These are phyloP conservation scores for Tetrao urogallus DNA, from an alignment of 2,113 vertebrate species.

Conservation along the genomic window DNA sequence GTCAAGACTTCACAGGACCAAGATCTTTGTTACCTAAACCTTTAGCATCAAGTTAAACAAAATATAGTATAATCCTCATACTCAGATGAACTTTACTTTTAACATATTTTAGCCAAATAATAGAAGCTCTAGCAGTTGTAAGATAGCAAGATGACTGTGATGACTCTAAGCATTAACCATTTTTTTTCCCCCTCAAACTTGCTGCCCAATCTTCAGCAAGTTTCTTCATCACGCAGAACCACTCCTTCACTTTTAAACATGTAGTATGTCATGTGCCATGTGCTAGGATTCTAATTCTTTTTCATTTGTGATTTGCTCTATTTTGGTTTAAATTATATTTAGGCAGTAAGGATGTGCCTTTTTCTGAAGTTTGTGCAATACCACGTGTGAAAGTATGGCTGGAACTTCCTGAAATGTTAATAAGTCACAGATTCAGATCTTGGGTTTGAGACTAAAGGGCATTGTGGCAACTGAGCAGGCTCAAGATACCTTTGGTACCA, in stretches of 20 bases:
- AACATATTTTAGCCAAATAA: neutral
- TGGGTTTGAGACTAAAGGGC: neutral
- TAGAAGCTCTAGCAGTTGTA: neutral
- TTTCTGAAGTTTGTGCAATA: neutral
- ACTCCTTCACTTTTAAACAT: neutral
- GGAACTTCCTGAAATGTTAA: neutral
- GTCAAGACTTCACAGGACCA: neutral
- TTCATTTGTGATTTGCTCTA: neutral
- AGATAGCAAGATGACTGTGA: neutral
- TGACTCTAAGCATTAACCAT: fast-evolving
- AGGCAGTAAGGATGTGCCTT: neutral
- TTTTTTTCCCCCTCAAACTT: neutral
- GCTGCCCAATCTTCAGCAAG: neutral
- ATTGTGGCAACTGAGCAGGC: neutral
- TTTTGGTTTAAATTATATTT: neutral
- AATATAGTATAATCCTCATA: neutral
- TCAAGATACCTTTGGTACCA: neutral
- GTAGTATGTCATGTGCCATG: neutral
- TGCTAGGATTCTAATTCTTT: neutral
- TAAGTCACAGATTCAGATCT: neutral
- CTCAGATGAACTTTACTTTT: neutral
- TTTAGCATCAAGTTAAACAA: neutral
- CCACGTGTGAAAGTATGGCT: neutral
- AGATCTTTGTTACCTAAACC: neutral
- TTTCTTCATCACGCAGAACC: neutral